phyloP scores from a whole-genome alignment of 2,113 vertebrate species.

The Macrotis lagotis region DNA sequence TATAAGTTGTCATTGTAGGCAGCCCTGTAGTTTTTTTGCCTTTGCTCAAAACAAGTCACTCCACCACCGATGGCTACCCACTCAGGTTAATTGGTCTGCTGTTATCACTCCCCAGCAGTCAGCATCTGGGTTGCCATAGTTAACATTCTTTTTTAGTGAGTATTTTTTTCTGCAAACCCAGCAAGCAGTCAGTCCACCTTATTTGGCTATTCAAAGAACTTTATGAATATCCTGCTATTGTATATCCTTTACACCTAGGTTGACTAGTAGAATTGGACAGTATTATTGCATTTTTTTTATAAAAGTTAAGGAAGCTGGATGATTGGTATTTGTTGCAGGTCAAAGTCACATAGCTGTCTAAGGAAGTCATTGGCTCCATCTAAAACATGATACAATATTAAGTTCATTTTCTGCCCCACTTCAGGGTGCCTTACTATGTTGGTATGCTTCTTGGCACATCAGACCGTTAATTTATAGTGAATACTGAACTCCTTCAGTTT shows the following conservation, averaged over 20 bases:
- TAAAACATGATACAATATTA: background rate
- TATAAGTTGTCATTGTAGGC: background rate
- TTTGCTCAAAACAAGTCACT: background rate
- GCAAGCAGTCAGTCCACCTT: background rate
- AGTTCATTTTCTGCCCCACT: background rate
- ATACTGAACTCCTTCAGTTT: background rate
- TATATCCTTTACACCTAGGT: background rate
- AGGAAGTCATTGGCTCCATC: background rate
- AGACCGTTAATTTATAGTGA: too few relatives aligned
- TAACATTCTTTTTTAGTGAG: background rate
- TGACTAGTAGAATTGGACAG: background rate
- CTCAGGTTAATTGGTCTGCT: slow-evolving; percentile 10
- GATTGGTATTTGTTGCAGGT: background rate
- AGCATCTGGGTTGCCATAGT: background rate
- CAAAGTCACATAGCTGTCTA: background rate
- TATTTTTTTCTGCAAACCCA: slow-evolving; percentile 19
- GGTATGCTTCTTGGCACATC: too few relatives aligned
- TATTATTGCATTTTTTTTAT: background rate
- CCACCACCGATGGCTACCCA: background rate
- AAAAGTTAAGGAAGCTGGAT: background rate
- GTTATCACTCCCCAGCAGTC: background rate
- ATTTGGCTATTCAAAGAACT: background rate
- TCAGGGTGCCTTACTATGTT: background rate
- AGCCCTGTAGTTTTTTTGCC: slow-evolving; percentile 7
- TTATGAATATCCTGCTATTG: slow-evolving; percentile 10